Evolutionary conservation across 2,113 vertebrate species (phyloP).

Genomic region (Poeciliopsis prolifica): DNA sequence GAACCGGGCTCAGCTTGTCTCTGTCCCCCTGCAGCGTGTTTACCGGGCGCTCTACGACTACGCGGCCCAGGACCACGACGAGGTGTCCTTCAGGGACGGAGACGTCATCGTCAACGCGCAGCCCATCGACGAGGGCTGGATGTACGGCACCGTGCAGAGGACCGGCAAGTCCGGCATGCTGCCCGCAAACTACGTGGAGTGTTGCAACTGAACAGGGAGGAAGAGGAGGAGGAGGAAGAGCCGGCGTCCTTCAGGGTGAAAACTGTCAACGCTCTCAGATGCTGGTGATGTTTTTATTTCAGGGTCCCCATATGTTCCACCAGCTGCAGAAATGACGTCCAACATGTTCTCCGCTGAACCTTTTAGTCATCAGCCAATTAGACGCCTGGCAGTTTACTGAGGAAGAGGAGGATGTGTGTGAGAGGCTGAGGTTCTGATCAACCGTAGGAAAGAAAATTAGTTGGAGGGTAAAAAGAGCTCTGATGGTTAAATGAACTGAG

Average conservation of each 20-base stretch:
- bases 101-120: slow-evolving; percentile 96
- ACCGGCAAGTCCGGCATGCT: slow-evolving; percentile 96
- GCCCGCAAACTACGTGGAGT: slow-evolving; percentile 96
- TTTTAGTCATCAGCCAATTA: no score
- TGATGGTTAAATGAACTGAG: neutral
- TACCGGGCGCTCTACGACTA: slow-evolving; percentile 98
- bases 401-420: neutral
- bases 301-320: neutral
- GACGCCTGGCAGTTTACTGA: neutral
- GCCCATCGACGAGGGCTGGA: slow-evolving; percentile 97
- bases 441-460: neutral
- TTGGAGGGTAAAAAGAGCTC: neutral
- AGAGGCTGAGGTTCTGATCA: no score
- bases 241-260: neutral
- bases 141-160: slow-evolving; percentile 98
- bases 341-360: neutral
- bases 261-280: neutral
- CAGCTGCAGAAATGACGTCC: neutral
- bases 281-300: slow-evolving; percentile 30
- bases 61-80: slow-evolving; percentile 95
- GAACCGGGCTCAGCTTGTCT: no score
- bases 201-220: slow-evolving; percentile 82
- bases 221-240: slow-evolving; percentile 19
- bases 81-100: slow-evolving; percentile 96
- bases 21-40: slow-evolving; percentile 80